These are phyloP conservation scores for Petrolisthes cinctipes DNA, from an alignment of 2,888 invertebrate genomes.

Conservation along the genomic window DNA sequence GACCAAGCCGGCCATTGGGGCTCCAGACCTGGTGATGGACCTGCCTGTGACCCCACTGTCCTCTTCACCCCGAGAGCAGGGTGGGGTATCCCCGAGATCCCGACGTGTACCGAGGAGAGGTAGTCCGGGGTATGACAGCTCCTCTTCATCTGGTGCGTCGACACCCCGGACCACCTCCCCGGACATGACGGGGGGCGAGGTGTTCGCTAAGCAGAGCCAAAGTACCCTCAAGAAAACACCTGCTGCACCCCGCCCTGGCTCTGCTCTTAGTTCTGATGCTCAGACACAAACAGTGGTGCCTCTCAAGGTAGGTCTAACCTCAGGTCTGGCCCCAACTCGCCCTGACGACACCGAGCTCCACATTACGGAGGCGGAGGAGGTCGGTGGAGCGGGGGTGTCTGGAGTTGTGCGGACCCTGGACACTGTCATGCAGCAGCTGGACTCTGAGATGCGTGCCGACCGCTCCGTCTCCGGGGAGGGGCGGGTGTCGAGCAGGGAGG, in stretches of 20 bases:
- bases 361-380: constrained; percentile 61
- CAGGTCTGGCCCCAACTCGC: constrained; percentile 65
- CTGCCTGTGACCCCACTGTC: constrained; percentile 65
- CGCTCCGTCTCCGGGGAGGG: constrained; percentile 51
- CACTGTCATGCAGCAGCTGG: constrained; percentile 53
- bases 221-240: constrained; percentile 79
- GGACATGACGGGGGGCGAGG: constrained; percentile 78
- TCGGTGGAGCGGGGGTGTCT: constrained; percentile 62
- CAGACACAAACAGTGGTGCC: constrained; percentile 66
- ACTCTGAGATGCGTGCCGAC: constrained; percentile 51
- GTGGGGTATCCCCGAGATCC: constrained; percentile 51
- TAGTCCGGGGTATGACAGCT: constrained; percentile 53
- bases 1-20: constrained; percentile 52
- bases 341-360: constrained; percentile 67
- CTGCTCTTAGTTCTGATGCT: constrained; percentile 65
- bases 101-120: constrained; percentile 54
- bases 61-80: constrained; percentile 63
- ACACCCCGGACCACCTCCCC: constrained; percentile 70
- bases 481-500: constrained; percentile 55
- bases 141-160: constrained; percentile 70
- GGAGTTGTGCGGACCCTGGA: constrained; percentile 62
- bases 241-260: constrained; percentile 43
- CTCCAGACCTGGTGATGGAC: constrained; percentile 66
- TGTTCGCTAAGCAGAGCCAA: constrained; percentile 84
- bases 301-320: constrained; percentile 65